phyloP scores from a whole-genome alignment of 2,113 vertebrate genomes.

The Psettodes erumei region DNA sequence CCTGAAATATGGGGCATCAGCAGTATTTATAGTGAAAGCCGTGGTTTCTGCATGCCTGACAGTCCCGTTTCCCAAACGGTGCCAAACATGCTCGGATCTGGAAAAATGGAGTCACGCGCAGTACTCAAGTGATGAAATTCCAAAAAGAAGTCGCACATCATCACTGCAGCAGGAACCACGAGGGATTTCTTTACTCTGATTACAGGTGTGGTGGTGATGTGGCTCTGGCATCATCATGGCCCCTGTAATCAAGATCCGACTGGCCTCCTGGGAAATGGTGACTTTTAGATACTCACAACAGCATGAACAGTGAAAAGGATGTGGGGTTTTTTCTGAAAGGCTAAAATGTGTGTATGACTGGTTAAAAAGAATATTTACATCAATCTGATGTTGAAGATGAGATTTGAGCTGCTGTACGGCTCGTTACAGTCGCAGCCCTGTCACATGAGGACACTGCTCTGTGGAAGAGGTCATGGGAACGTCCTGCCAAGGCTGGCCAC shows the following conservation, averaged over 20 bases:
- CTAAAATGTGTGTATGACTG: background rate
- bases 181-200: constrained; percentile 47
- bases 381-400: background rate
- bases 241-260: constrained; percentile 23
- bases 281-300: constrained; percentile 16
- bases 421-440: background rate
- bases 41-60: constrained; percentile 62
- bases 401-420: background rate
- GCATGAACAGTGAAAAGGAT: background rate
- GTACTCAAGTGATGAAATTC: constrained; percentile 43
- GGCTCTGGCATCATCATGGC: background rate
- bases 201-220: constrained; percentile 49
- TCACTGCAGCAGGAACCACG: constrained; percentile 21
- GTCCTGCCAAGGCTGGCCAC: constrained; percentile 2
- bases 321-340: background rate
- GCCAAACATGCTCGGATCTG: constrained; percentile 34
- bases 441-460: background rate
- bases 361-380: background rate
- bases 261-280: constrained; percentile 5
- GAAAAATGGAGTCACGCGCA: constrained; percentile 30
- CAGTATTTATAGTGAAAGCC: constrained; percentile 67
- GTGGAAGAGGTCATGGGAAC: constrained; percentile 15
- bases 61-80: constrained; percentile 59
- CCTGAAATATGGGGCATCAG: constrained; percentile 73
- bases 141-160: constrained; percentile 44